Evolutionary conservation across 2,113 vertebrate genomes (phyloP).

Genomic region (Aplodontia rufa): DNA sequence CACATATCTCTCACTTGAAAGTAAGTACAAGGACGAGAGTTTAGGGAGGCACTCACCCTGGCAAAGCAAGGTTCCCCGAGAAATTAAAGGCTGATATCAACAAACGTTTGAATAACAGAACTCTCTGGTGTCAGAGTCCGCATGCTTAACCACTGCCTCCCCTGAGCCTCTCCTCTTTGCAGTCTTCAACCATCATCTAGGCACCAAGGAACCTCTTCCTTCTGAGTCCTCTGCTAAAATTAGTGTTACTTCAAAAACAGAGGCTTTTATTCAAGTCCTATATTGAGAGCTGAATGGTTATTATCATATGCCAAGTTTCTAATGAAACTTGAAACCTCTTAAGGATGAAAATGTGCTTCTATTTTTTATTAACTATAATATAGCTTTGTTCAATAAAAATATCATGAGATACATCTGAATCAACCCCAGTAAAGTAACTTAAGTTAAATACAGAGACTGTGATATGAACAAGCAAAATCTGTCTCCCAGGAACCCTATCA

Average conservation of each 20-base stretch:
- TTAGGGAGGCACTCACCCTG: background rate
- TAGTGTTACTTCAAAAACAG: background rate
- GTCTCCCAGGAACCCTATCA: background rate
- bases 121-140: background rate
- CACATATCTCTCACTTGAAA: background rate
- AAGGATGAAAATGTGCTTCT: background rate
- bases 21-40: background rate
- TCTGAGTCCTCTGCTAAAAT: background rate
- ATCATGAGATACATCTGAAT: background rate
- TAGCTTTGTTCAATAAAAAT: background rate
- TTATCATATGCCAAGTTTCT: background rate
- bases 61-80: background rate
- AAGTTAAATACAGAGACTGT: background rate
- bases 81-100: background rate
- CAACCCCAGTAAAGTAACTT: background rate
- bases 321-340: slow-evolving; percentile 3
- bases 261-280: background rate
- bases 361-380: background rate
- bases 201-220: background rate
- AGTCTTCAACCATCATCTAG: background rate
- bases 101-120: background rate
- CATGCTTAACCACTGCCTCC: background rate
- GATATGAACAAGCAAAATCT: background rate
- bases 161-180: background rate
- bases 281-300: background rate